Base-by-base conservation (phyloP, 2,888 invertebrate species). In the Palloptera scutellata region DNA sequence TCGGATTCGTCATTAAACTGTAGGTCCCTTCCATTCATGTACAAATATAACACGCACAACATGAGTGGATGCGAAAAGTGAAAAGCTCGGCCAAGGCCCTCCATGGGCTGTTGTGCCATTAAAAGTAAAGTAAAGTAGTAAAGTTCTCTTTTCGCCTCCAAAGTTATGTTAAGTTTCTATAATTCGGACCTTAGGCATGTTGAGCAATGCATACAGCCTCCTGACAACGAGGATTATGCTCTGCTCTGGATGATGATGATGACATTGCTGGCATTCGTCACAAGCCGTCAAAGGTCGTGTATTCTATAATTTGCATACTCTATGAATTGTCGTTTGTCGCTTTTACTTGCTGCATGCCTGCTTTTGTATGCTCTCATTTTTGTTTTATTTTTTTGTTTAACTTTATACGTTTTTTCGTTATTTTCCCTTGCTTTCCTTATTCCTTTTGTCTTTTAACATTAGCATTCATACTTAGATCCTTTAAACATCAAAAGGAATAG, bases 401-500 rank as follows among this genome's bases (percentile, higher is more conserved):
- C 57, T 55, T 53, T 66, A n/a, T 20, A 58, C 53, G 43, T 55
- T 55, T 61, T n/a, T 58, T 41, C 41, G 41, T 51, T 19, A 12
- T 19, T 42, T 20, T 48, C 19, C 20, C 12, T 60, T 48, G 1
- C 30, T 30, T 43, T 51, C 40, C 11, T 30, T 45, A 40, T 54
- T 19, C 20, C 30, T 48, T 45, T 30, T 51, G 15, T 17, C 15
- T 30, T 10, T 20, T 19, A 41, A 17, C 61, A 42, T 52, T 52
- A 40, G 15, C 41, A 52, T 17, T 17, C 15, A 48, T 48, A 64
- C 60, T 60, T 17, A 42, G 57, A 42, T 63, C 48, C 54, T 59
- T 63, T 17, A 17, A 61, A 51, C 64, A 67, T 67, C 67, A 64
- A 64, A 67, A 53, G n/a, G 52, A 55, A 59, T 48, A 48, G 48